A percentile compares a stretch with the other conserved stretches of the same genome.
Conservation (phyloP, 2,113 vertebrate genomes). For the Nothoprocta perdicaria region DNA sequence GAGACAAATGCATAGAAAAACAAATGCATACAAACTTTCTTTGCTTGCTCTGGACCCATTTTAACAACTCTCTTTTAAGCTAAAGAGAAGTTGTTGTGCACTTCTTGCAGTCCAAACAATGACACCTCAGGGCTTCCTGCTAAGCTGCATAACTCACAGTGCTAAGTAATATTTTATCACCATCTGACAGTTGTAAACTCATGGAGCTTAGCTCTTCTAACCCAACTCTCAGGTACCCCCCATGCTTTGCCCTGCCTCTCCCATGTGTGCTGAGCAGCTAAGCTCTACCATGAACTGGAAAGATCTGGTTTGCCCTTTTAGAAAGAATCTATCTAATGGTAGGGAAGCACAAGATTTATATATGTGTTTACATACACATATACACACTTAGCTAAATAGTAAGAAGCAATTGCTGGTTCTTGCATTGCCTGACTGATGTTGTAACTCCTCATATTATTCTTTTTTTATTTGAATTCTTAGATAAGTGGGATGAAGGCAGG, state of each 20-base stretch:
- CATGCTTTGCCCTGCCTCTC: background rate
- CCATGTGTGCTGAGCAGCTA: background rate
- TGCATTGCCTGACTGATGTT: background rate
- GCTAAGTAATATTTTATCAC: slow-evolving; percentile 1
- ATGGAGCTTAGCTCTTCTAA: background rate
- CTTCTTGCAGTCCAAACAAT: background rate
- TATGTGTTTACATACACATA: too few relatives aligned
- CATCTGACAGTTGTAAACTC: background rate
- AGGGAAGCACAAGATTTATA: background rate
- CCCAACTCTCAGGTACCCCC: background rate
- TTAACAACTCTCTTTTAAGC: background rate
- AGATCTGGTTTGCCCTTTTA: background rate
- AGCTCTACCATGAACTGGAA: background rate
- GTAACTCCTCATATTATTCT: background rate
- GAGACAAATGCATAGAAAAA: background rate
- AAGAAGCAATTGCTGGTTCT: background rate
- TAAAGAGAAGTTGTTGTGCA: background rate
- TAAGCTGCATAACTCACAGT: background rate
- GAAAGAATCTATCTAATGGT: background rate
- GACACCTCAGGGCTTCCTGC: background rate
- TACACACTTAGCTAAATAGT: too few relatives aligned
- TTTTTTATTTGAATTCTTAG: background rate
- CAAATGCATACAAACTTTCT: background rate
- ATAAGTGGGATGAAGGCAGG: rapidly evolving
- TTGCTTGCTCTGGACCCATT: background rate